These are phyloP conservation scores for Pteronotus mesoamericanus DNA, from an alignment of 2,797 vertebrate genomes.

Conservation along the genomic window DNA sequence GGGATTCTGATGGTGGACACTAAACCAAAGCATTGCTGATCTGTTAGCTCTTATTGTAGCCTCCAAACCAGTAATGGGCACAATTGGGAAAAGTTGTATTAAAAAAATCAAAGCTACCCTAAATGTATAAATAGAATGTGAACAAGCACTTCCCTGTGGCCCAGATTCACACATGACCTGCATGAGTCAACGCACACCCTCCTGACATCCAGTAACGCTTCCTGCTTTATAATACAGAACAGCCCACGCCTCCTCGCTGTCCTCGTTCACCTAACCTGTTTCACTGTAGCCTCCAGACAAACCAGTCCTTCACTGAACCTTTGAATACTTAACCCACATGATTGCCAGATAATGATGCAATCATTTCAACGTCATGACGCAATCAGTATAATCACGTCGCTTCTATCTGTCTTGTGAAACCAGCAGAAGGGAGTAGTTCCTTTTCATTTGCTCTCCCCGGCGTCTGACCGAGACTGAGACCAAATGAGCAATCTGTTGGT, in stretches of 20 bases:
- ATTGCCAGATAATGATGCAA: neutral
- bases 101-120: neutral
- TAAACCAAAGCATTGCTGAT: neutral
- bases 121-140: neutral
- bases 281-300: neutral
- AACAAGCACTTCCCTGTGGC: neutral
- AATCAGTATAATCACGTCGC: neutral
- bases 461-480: neutral
- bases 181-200: neutral
- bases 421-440: neutral
- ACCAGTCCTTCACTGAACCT: neutral
- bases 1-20: neutral
- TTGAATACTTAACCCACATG: neutral
- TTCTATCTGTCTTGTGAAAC: constrained; percentile 8
- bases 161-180: neutral
- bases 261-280: neutral
- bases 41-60: neutral
- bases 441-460: constrained; percentile 28
- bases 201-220: neutral
- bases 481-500: constrained; percentile 40
- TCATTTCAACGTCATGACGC: neutral
- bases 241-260: neutral
- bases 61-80: neutral
- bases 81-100: neutral
- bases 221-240: neutral